These are phyloP conservation scores for Drosophila mauritiana DNA, from an alignment of 1,140 invertebrate genomes.

Conservation along the genomic window DNA sequence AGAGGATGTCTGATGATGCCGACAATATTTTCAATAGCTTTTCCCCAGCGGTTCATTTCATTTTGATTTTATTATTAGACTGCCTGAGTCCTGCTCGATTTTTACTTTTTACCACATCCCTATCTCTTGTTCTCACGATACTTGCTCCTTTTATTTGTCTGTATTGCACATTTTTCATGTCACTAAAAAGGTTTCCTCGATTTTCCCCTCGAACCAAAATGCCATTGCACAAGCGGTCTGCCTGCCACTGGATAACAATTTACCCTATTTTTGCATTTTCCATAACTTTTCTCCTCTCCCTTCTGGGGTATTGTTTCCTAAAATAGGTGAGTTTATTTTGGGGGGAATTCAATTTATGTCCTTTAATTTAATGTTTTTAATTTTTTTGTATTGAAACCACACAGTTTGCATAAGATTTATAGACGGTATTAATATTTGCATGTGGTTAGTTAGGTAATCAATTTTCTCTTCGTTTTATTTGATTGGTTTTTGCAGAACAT, in stretches of 20 bases:
- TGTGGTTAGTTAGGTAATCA: too few relatives aligned
- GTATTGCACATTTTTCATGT: slow-evolving; percentile 78
- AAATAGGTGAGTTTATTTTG: not conserved
- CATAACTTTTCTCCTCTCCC: slow-evolving; percentile 20
- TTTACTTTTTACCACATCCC: slow-evolving; percentile 4
- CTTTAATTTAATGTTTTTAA: not conserved
- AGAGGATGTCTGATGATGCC: slow-evolving; percentile 51
- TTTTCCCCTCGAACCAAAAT: not conserved
- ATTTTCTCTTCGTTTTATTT: not conserved
- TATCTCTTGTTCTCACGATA: slow-evolving; percentile 12
- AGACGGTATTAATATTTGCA: too few relatives aligned
- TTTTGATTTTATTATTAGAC: slow-evolving; percentile 81
- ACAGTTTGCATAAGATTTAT: too few relatives aligned
- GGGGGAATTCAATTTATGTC: not conserved
- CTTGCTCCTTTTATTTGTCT: slow-evolving; percentile 25
- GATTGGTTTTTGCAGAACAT: not conserved
- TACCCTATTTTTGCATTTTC: slow-evolving; percentile 27
- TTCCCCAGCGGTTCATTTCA: slow-evolving; percentile 64
- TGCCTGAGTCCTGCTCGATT: not conserved
- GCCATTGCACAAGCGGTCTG: slow-evolving; percentile 13
- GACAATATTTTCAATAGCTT: slow-evolving; percentile 77
- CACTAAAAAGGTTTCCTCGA: slow-evolving; percentile 66
- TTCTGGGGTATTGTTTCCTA: not conserved
- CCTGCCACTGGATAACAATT: slow-evolving; percentile 21
- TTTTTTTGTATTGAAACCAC: not conserved